These are phyloP conservation scores for Ptiloglossa arizonensis DNA, from an alignment of 1,140 invertebrate genomes.

Conservation along the genomic window DNA sequence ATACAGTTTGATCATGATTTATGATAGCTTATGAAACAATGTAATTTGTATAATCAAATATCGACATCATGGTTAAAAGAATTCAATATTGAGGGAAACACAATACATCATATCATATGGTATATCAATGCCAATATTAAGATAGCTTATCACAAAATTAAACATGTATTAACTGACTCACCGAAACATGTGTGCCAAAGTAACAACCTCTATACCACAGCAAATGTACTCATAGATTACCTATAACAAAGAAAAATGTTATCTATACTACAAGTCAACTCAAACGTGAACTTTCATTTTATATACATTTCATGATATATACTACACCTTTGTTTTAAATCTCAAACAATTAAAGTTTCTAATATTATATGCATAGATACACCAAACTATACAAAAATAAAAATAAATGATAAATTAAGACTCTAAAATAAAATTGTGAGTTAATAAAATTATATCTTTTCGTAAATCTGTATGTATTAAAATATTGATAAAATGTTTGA, in stretches of 20 bases:
- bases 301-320: not conserved
- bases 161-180: slow-evolving; percentile 18
- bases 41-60: not conserved
- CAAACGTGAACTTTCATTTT: too few relatives aligned
- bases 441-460: not conserved
- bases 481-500: not conserved
- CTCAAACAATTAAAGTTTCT: not conserved
- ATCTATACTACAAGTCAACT: not conserved
- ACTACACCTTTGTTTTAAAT: not conserved
- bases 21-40: too few relatives aligned
- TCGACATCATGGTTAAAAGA: not conserved
- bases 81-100: not conserved
- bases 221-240: slow-evolving; percentile 14
- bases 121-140: slow-evolving; percentile 27
- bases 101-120: not conserved
- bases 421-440: not conserved
- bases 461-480: not conserved
- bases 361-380: not conserved
- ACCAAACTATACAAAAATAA: not conserved
- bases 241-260: slow-evolving; percentile 13
- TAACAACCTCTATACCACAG: not conserved
- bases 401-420: too few relatives aligned
- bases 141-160: slow-evolving; percentile 25
- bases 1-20: not conserved
- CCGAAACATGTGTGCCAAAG: slow-evolving; percentile 17